Evolutionary conservation across 2,888 invertebrate genomes (phyloP).

Genomic region (Lomographa bimaculata): DNA sequence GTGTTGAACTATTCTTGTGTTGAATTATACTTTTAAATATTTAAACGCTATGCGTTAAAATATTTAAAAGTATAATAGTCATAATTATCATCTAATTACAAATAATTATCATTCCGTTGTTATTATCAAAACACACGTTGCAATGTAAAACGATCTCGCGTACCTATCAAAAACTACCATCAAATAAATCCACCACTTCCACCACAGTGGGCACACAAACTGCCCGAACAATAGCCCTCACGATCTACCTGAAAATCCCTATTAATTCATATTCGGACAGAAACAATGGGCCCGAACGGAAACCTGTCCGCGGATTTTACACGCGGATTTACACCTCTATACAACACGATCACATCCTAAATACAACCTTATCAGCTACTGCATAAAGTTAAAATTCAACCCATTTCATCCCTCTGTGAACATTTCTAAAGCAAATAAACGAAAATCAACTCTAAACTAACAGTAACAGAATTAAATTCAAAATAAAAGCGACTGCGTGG

Average conservation of each 20-base stretch:
- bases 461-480: conserved; percentile 41
- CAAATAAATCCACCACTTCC: conserved; percentile 28
- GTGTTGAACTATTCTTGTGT: no score
- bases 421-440: conserved; percentile 19
- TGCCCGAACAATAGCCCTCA: conserved; percentile 41
- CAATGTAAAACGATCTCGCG: no score
- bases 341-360: conserved; percentile 28
- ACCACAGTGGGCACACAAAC: conserved; percentile 27
- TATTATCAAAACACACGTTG: no score
- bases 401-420: conserved; percentile 19
- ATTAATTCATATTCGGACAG: conserved; percentile 67
- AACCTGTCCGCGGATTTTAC: conserved; percentile 72
- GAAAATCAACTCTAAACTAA: conserved; percentile 32
- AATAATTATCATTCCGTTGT: no score
- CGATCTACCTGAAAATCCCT: conserved; percentile 67
- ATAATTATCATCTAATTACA: no score
- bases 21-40: no score
- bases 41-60: no score
- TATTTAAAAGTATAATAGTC: no score
- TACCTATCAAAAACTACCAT: conserved; percentile 22
- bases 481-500: conserved; percentile 44
- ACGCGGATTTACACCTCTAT: conserved; percentile 61
- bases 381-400: conserved; percentile 38
- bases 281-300: conserved; percentile 64
- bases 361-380: conserved; percentile 24